Evolutionary conservation across 2,113 vertebrate genomes (phyloP).

Genomic region (Istiophorus platypterus): DNA sequence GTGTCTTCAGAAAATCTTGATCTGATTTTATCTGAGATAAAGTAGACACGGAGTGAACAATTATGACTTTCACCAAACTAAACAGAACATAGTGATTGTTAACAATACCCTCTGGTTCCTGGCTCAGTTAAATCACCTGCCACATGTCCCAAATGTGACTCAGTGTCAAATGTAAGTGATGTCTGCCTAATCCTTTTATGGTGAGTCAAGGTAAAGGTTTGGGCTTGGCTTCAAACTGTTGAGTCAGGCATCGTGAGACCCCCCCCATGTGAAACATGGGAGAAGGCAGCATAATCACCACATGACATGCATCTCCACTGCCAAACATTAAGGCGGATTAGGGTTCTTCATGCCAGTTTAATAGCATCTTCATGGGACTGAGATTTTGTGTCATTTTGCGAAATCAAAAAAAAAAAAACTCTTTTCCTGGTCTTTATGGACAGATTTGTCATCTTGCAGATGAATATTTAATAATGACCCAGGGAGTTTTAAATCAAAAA

Average conservation of each 20-base stretch:
- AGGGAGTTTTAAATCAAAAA: slow-evolving; percentile 62
- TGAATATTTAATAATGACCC: slow-evolving; percentile 74
- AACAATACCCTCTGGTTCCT: not conserved
- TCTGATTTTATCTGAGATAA: not conserved
- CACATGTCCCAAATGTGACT: slow-evolving; percentile 7
- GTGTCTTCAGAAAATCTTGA: not conserved
- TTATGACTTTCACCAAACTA: not conserved
- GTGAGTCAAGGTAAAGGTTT: slow-evolving; percentile 39
- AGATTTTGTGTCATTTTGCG: slow-evolving; percentile 51
- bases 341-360: slow-evolving; percentile 61
- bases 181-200: slow-evolving; percentile 31
- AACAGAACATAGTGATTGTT: not conserved
- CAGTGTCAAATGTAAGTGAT: slow-evolving; percentile 9
- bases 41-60: not conserved
- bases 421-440: slow-evolving; percentile 50
- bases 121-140: slow-evolving; percentile 9
- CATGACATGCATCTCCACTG: slow-evolving; percentile 55
- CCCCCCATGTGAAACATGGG: slow-evolving; percentile 46
- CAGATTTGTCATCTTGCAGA: slow-evolving; percentile 68
- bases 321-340: slow-evolving; percentile 68
- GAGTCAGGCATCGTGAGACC: slow-evolving; percentile 33
- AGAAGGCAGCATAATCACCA: slow-evolving; percentile 56
- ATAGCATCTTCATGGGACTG: slow-evolving; percentile 59
- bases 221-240: slow-evolving; percentile 17
- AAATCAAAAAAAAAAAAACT: slow-evolving; percentile 53